A percentile compares a stretch with the other conserved stretches of the same genome.
phyloP scores from a whole-genome alignment of 2,888 invertebrate genomes.

The Rotaria sp. region DNA sequence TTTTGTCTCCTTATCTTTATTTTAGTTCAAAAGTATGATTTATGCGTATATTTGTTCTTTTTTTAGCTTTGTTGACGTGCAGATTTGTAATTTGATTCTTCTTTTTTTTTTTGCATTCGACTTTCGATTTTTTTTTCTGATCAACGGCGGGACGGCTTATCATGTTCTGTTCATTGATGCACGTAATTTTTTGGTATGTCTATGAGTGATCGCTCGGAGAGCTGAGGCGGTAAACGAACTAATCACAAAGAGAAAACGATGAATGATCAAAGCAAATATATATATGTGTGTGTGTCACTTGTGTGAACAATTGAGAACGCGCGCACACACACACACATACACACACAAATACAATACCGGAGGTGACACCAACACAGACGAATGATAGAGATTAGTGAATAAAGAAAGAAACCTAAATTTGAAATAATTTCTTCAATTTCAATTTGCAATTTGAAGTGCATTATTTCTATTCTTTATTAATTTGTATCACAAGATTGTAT shows the following conservation, averaged over 20 bases:
- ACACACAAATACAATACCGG: not conserved
- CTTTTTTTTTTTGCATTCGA: not conserved
- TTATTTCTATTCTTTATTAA: not conserved
- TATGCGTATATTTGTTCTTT: not conserved
- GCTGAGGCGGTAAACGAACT: not conserved
- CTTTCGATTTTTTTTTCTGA: conserved; percentile 3
- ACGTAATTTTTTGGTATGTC: conserved; percentile 10
- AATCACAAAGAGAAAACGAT: conserved; percentile 13
- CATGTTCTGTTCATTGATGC: conserved; percentile 20
- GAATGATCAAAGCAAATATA: conserved; percentile 1
- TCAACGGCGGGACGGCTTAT: conserved; percentile 8
- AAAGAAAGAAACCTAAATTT: not conserved
- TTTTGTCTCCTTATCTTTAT: not conserved
- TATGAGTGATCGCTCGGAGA: not conserved
- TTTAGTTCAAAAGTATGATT: not conserved
- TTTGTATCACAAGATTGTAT: conserved; percentile 19
- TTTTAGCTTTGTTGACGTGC: not conserved
- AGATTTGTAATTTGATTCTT: conserved; percentile 1
- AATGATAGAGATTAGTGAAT: not conserved
- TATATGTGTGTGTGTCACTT: conserved; percentile 6
- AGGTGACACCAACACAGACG: not conserved
- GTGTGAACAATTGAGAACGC: conserved; percentile 9
- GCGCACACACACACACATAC: not conserved
- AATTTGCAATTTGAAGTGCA: not conserved
- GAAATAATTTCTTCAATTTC: not conserved